A percentile compares a stretch with the other conserved stretches of the same genome.
phyloP scores from a whole-genome alignment of 2,113 vertebrate genomes.

The Phainopepla nitens region DNA sequence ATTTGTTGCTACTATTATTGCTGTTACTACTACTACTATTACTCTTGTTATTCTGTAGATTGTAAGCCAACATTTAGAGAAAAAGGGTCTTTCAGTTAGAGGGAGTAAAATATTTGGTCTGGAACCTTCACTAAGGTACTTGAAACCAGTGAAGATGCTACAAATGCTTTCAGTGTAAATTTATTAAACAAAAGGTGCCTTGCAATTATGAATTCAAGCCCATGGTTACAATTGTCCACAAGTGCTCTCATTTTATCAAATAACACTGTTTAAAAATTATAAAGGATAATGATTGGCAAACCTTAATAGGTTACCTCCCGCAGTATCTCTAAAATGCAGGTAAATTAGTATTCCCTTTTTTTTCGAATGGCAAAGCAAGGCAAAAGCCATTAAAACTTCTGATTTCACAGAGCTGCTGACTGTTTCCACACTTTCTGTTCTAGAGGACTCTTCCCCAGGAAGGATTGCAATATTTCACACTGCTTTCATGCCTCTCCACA shows the following conservation, averaged over 20 bases:
- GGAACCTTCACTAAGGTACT: neutral
- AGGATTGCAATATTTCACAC: neutral
- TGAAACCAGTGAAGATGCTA: neutral
- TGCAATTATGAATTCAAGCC: neutral
- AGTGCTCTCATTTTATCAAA: neutral
- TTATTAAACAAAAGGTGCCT: neutral
- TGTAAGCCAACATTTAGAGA: neutral
- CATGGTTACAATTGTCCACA: neutral
- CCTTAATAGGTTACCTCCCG: neutral
- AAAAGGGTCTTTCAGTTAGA: neutral
- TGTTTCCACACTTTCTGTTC: neutral
- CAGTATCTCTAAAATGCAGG: neutral
- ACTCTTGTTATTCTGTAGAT: neutral
- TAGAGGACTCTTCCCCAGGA: neutral
- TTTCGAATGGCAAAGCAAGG: neutral
- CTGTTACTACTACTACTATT: neutral
- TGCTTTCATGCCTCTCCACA: neutral
- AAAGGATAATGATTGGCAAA: neutral
- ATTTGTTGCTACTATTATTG: neutral
- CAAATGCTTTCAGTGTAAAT: neutral
- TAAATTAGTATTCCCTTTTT: neutral
- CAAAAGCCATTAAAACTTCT: neutral
- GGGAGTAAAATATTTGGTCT: neutral
- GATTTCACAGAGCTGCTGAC: neutral
- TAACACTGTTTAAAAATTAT: neutral